A percentile compares a stretch with the other conserved stretches of the same genome.
phyloP scores from a whole-genome alignment of 2,113 vertebrate genomes.

The Coptodon rendalli region DNA sequence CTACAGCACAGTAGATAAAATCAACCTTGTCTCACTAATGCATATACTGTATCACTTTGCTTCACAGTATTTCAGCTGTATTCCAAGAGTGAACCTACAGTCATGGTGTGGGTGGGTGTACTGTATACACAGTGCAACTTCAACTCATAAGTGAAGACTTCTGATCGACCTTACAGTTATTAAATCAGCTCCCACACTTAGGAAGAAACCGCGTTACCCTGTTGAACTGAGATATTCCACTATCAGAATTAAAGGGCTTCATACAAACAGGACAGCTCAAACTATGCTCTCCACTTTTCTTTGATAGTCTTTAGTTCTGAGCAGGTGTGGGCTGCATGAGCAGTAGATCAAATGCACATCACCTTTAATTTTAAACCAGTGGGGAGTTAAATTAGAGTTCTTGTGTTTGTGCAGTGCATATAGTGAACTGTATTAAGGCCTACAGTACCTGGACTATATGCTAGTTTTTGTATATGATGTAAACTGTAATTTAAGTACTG shows the following conservation, averaged over 20 bases:
- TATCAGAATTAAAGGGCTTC: not conserved
- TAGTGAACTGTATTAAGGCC: not conserved
- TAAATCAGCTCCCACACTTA: constrained; percentile 28
- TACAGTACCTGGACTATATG: not conserved
- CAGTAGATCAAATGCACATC: not conserved
- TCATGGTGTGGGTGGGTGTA: constrained; percentile 14
- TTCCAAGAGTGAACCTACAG: not conserved
- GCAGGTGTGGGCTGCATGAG: not conserved
- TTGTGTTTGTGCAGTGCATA: not conserved
- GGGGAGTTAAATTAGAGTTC: not conserved
- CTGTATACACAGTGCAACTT: constrained; percentile 17
- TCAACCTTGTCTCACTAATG: not conserved
- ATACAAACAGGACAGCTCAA: not conserved
- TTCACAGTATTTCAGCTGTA: not conserved
- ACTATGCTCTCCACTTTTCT: not conserved
- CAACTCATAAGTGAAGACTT: constrained; percentile 18
- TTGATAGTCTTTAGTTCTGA: not conserved
- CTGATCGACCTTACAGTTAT: constrained; percentile 33
- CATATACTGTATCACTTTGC: not conserved
- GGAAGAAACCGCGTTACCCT: not conserved
- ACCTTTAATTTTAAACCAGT: not conserved
- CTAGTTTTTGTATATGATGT: not conserved
- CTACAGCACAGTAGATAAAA: not conserved
- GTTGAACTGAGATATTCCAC: not conserved
- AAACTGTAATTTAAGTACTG: not conserved